Evolutionary conservation across 2,797 vertebrate genomes (phyloP), one percentile per base, ranked within the genome.

Genomic region (Eptatretus atami): DNA sequence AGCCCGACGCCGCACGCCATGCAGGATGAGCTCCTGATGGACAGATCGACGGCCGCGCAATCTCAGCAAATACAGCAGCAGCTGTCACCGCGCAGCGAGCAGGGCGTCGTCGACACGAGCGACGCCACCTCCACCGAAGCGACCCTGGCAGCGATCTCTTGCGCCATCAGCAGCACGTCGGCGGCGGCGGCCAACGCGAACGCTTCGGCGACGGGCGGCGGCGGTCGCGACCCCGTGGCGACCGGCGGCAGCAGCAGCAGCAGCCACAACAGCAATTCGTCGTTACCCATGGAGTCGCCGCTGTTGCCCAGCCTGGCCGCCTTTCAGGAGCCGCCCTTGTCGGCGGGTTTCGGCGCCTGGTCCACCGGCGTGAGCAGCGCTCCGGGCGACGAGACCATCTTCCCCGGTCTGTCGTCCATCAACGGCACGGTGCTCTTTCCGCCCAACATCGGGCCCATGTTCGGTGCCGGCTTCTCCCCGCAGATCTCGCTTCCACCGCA

Each of bases 1-100:
- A 77, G 84, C 55, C 79, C 88, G 74, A 80, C 84, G 70, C 76
- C 82, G 73, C 88, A 90, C 79, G 92, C 84, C 78, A 86, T 95
- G 79, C 92, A 95, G 83, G 88, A 98, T 86, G 92, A 98, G 77
- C 83, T 96, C 76, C 77, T 95, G 76, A 87, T 87, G 73, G 81
- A 83, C 65, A 88, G 95, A 73, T 93, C 93, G 78, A 81, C 84
- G 73, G 95, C 94, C 77, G 75, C 77, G 72, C 86, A 84, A 76
- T 69, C 70, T 65, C 77, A 77, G 69, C 74, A 78, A 67, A 86
- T 82, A 76, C 77, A 95, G 77, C 84, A 86, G 75, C 86, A 83
- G 73, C 87, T 93, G 76, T 81, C 81, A 70, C 80, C 85, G 80
- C 86, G 95, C 9, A 24, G n/a, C 57, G 57, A 61, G 57, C n/a